Evolutionary conservation across 2,113 vertebrate species (phyloP), one percentile per base, ranked within the genome.

Genomic region (Psilopsiagon aymara): DNA sequence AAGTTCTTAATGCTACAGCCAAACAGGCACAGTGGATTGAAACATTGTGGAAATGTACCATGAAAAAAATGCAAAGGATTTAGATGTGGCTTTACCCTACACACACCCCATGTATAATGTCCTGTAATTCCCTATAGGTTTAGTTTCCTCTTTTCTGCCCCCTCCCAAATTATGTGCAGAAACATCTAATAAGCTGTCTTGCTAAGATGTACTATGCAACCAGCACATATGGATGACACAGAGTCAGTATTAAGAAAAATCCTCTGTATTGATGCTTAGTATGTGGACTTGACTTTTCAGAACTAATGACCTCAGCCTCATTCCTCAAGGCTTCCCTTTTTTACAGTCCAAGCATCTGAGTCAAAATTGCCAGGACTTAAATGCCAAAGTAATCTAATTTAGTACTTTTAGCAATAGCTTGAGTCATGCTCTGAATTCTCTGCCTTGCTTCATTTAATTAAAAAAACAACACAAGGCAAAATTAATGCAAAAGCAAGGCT

Each of bases 371-470:
- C 3, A 12, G 52, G 95, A 88, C 93, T 95, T 94, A 91, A 91
- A 95, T 97, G 86, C 88, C 90, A 97, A 96, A 96, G 62, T 95
- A 97, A 97, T 97, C 59, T 97, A 91, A 95, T 96, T 97, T 97
- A 95, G 96, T 96, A 92, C 86, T 96, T 96, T 96, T 94, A 97
- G 95, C 90, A 95, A 94, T 91, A 91, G 64, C 75, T 82, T 95
- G 92, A 96, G 86, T 97, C 95, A 95, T 94, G 49, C 66, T 96
- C 75, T 94, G 67, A 86, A 80, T 95, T 85, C 82, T 97, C 90
- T 94, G 90, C 44, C 55, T 96, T 95, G 95, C 74, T 92, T 96
- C 95, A 88, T 95, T 98, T 96, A 88, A 97, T 97, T 94, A 82
- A 95, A 96, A 77, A 92, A 94, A 77, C 71, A 96, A 88, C 53